These are phyloP conservation scores for Drosophila flavopinicola DNA, from an alignment of 2,888 invertebrate genomes.

Conservation along the genomic window DNA sequence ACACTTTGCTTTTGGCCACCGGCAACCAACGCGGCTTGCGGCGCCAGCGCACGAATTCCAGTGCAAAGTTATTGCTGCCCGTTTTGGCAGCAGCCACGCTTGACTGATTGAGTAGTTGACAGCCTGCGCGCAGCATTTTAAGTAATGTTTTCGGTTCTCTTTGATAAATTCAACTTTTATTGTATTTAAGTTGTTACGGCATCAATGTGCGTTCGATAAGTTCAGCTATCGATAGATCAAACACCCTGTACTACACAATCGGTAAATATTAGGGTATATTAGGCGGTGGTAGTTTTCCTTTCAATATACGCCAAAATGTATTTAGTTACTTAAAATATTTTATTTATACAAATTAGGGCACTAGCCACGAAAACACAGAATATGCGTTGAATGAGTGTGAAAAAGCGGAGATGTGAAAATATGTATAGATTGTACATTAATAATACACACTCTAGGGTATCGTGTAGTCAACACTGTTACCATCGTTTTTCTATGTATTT, in stretches of 20 bases:
- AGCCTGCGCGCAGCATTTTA: conserved; percentile 72
- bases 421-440: background rate
- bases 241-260: background rate
- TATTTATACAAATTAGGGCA: too few species aligned
- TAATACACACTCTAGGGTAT: too few species aligned
- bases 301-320: too few species aligned
- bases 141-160: background rate
- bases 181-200: conserved; percentile 43
- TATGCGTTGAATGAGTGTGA: too few species aligned
- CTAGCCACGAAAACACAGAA: too few species aligned
- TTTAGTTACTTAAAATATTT: background rate
- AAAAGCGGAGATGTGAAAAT: too few species aligned
- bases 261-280: too few species aligned
- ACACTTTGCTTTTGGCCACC: conserved; percentile 91
- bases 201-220: conserved; percentile 35
- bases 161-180: conserved; percentile 9
- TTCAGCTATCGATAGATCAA: conserved; percentile 13
- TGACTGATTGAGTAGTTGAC: conserved; percentile 64
- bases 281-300: too few species aligned
- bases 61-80: conserved; percentile 71
- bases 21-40: conserved; percentile 93
- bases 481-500: background rate
- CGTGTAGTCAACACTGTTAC: too few species aligned
- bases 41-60: conserved; percentile 86
- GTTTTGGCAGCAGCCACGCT: conserved; percentile 67